Evolutionary conservation across 2,113 vertebrate species (phyloP).

Genomic region (Phocoena phocoena): DNA sequence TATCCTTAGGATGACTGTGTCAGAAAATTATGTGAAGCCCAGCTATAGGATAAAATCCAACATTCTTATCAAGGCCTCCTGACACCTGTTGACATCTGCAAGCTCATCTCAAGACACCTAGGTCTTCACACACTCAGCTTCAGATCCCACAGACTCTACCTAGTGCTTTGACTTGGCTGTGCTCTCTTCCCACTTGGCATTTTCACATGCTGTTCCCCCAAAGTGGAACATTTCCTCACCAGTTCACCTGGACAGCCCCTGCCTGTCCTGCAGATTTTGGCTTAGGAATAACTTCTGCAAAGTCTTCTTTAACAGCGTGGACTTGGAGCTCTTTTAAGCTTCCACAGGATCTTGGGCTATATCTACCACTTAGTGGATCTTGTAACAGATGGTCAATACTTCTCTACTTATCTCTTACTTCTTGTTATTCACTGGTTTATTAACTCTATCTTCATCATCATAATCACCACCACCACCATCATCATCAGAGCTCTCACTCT

Average conservation of each 20-base stretch:
- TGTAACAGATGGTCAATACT: no score
- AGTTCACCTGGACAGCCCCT: not conserved
- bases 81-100: not conserved
- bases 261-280: not conserved
- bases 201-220: not conserved
- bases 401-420: not conserved
- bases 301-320: not conserved
- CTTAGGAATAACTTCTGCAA: not conserved
- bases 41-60: not conserved
- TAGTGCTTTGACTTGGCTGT: no score
- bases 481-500: not conserved
- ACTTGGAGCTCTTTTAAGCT: not conserved
- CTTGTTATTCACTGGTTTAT: no score
- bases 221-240: not conserved
- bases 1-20: not conserved
- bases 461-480: not conserved
- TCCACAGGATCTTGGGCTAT: not conserved
- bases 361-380: rapidly evolving
- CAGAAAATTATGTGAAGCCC: not conserved
- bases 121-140: not conserved
- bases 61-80: not conserved
- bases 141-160: no score
- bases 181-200: not conserved
- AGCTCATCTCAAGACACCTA: not conserved
- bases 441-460: no score